phyloP scores from a whole-genome alignment of 2,113 vertebrate species.

The Solenodon paradoxus region DNA sequence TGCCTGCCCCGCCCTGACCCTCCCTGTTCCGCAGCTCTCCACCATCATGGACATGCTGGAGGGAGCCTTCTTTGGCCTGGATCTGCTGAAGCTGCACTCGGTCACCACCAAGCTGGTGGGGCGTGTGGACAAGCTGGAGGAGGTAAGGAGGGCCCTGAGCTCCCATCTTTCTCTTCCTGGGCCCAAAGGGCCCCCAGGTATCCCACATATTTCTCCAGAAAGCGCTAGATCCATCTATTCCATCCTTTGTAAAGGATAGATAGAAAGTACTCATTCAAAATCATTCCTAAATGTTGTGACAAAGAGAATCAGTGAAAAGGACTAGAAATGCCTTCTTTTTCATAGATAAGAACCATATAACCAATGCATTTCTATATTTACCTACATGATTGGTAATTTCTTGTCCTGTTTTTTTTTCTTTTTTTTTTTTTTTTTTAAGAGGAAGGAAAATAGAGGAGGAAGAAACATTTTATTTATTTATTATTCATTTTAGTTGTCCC shows the following conservation, averaged over 20 bases:
- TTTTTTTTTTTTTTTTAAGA: no score
- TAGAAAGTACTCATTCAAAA: not conserved
- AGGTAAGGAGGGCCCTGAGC: constrained; percentile 84
- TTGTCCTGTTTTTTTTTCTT: no score
- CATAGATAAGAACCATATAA: not conserved
- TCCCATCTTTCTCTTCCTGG: not conserved
- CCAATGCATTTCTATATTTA: not conserved
- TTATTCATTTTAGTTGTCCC: no score
- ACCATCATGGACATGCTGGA: constrained; percentile 94
- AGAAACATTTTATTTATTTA: no score
- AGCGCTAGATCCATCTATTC: not conserved
- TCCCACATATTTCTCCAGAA: not conserved
- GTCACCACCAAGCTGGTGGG: constrained; percentile 91
- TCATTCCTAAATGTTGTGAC: not conserved
- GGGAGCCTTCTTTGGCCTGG: constrained; percentile 93
- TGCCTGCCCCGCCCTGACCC: not conserved
- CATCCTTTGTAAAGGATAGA: not conserved
- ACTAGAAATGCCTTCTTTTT: not conserved
- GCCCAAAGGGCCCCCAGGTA: no score
- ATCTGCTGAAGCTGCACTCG: constrained; percentile 93
- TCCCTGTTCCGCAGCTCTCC: constrained; percentile 86
- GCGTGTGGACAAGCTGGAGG: constrained; percentile 91
- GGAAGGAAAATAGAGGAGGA: no score
- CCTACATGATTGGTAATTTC: not conserved
- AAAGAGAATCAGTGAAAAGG: not conserved